Conservation (phyloP, 2,888 invertebrate genomes). For the Agonopterix subpropinquella region DNA sequence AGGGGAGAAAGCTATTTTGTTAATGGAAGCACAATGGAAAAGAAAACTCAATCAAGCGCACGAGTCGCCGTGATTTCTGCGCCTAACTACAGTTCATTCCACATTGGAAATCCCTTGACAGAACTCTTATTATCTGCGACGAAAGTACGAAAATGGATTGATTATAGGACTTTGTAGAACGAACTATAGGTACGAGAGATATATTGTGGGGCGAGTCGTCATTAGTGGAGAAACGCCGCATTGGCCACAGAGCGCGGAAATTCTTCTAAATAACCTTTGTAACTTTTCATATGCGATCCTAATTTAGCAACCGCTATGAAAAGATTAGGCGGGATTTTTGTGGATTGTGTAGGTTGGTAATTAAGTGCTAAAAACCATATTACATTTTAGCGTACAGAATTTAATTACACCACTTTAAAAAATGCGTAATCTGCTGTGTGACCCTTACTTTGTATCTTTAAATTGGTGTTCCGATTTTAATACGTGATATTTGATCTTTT, state of each 20-base stretch:
- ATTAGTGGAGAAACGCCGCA: constrained; percentile 56
- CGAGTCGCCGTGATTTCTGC: constrained; percentile 69
- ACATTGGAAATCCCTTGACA: no score
- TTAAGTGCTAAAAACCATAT: constrained; percentile 3
- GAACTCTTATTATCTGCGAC: no score
- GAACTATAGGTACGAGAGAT: constrained; percentile 36
- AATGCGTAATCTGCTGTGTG: no score
- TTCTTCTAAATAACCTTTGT: constrained; percentile 52
- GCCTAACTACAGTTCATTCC: constrained; percentile 43
- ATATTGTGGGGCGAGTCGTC: constrained; percentile 61
- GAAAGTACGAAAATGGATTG: no score
- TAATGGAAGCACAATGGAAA: constrained; percentile 70
- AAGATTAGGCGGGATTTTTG: constrained; percentile 27
- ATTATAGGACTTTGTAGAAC: no score
- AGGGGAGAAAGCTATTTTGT: constrained; percentile 65
- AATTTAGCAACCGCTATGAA: constrained; percentile 42
- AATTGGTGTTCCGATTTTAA: no score
- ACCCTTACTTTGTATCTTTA: no score
- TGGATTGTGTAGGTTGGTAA: constrained; percentile 13
- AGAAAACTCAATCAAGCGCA: constrained; percentile 71
- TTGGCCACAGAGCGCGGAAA: constrained; percentile 42
- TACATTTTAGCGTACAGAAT: no score
- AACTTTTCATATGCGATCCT: constrained; percentile 55
- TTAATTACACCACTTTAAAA: no score
- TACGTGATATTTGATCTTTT: no score